A percentile compares a stretch with the other conserved stretches of the same genome.
phyloP scores from a whole-genome alignment of 1,140 invertebrate species.

The Matsumurasca onukii region DNA sequence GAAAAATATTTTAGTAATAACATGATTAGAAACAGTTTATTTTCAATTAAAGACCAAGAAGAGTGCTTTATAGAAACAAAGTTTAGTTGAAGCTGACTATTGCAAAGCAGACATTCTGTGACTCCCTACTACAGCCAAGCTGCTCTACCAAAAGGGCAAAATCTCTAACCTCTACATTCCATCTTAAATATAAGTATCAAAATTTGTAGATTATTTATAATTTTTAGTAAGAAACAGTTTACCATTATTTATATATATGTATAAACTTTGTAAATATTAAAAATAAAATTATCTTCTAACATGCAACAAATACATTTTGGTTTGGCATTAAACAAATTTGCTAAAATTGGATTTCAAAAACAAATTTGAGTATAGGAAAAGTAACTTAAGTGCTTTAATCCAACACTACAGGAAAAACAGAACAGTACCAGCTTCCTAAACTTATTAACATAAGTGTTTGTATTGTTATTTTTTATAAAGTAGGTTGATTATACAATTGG shows the following conservation, averaged over 20 bases:
- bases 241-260: neutral
- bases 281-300: conserved; percentile 17
- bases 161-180: conserved; percentile 13
- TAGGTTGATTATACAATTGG: too few relatives aligned
- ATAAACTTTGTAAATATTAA: too few relatives aligned
- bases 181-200: conserved; percentile 1
- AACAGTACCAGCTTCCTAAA: too few relatives aligned
- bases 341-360: neutral
- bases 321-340: neutral
- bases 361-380: neutral
- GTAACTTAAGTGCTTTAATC: neutral
- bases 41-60: conserved; percentile 17
- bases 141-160: neutral
- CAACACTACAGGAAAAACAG: too few relatives aligned
- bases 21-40: conserved; percentile 19
- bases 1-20: conserved; percentile 18
- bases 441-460: too few relatives aligned
- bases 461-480: too few relatives aligned
- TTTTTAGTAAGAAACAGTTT: conserved; percentile 14
- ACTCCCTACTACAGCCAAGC: conserved; percentile 12
- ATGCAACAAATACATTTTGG: conserved; percentile 17
- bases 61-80: conserved; percentile 21
- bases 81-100: conserved; percentile 14
- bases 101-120: conserved; percentile 9
- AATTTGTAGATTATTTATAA: conserved; percentile 23